phyloP scores from a whole-genome alignment of 2,888 invertebrate genomes.

The Cosmopolites sordidus region DNA sequence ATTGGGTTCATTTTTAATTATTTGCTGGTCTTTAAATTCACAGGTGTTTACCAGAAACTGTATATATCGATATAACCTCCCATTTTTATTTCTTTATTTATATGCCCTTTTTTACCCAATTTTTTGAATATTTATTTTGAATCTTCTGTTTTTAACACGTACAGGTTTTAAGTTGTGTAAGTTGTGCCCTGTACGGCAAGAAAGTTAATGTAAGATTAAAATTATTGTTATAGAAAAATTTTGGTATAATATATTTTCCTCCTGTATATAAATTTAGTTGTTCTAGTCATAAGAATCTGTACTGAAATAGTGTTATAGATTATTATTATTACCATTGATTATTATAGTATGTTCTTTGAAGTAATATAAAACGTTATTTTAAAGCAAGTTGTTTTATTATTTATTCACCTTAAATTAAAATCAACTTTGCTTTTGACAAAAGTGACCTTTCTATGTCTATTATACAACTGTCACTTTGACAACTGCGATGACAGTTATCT shows the following conservation, averaged over 20 bases:
- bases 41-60: neutral
- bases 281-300: constrained; percentile 24
- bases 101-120: neutral
- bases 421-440: no score
- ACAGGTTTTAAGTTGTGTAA: no score
- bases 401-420: no score
- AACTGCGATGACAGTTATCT: no score
- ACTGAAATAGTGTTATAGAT: constrained; percentile 26
- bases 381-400: neutral
- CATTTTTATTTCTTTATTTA: neutral
- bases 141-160: no score
- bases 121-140: neutral
- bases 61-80: neutral
- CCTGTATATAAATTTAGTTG: constrained; percentile 13
- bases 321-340: constrained; percentile 20
- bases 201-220: neutral
- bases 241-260: constrained; percentile 1
- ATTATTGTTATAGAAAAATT: neutral
- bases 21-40: neutral
- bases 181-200: neutral
- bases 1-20: constrained; percentile 19
- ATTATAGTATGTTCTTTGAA: constrained; percentile 6
- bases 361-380: constrained; percentile 4
- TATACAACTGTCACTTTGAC: no score
- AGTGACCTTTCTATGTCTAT: no score